Evolutionary conservation across 2,113 vertebrate species (phyloP).

Genomic region (Calidris pygmaea): DNA sequence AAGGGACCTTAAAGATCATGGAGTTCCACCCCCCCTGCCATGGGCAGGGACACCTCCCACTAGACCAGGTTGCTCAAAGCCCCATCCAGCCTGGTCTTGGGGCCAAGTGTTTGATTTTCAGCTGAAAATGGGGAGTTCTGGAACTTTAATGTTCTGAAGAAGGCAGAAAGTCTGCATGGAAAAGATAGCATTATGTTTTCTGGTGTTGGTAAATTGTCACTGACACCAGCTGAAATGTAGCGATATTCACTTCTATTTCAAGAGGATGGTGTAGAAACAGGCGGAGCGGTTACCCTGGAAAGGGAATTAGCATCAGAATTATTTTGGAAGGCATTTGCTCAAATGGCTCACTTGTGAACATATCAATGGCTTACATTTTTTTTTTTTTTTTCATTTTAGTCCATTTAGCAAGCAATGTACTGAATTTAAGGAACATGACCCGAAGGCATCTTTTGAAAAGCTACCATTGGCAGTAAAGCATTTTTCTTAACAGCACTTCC

Average conservation of each 20-base stretch:
- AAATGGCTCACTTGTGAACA: background rate
- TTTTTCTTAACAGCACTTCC: background rate
- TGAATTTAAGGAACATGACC: background rate
- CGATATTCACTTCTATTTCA: background rate
- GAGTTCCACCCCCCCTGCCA: no score
- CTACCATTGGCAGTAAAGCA: background rate
- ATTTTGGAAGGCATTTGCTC: background rate
- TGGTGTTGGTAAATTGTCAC: background rate
- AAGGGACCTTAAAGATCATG: no score
- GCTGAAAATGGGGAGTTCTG: background rate
- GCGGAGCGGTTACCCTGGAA: background rate
- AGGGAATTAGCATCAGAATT: background rate
- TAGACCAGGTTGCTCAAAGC: no score
- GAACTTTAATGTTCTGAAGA: background rate
- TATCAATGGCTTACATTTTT: background rate
- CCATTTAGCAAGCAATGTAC: background rate
- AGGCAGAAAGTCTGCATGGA: background rate
- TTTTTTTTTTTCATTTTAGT: background rate
- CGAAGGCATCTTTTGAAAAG: background rate
- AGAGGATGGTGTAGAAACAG: background rate
- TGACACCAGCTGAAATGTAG: background rate
- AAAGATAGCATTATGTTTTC: background rate
- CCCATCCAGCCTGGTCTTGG: background rate
- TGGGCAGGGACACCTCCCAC: no score
- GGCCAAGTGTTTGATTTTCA: background rate